Evolutionary conservation across 2,888 invertebrate species (phyloP).

Genomic region (Synergus itoensis): DNA sequence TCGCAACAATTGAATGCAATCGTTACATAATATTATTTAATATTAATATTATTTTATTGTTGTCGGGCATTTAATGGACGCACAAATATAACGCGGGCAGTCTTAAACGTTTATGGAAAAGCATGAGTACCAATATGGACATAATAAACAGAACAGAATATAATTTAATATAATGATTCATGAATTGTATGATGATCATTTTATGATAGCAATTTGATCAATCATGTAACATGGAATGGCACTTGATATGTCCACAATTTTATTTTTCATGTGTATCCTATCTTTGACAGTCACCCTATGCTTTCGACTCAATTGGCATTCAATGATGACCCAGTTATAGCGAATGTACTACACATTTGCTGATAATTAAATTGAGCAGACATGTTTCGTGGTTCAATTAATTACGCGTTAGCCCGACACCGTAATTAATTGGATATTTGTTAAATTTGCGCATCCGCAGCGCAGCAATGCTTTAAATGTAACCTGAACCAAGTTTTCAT

Average conservation of each 20-base stretch:
- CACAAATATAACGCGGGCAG: not conserved
- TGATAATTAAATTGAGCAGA: conserved; percentile 27
- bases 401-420: conserved; percentile 7
- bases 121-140: not conserved
- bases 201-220: not conserved
- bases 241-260: not conserved
- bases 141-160: not conserved
- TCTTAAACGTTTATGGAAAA: not conserved
- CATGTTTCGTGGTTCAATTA: conserved; percentile 34
- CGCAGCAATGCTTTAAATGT: not conserved
- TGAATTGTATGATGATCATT: not conserved
- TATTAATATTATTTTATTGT: too few relatives aligned
- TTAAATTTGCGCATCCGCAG: not conserved
- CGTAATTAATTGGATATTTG: conserved; percentile 30
- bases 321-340: not conserved
- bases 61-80: too few relatives aligned
- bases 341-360: not conserved
- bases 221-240: not conserved
- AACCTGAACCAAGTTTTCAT: not conserved
- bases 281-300: not conserved
- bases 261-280: not conserved
- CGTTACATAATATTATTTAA: too few relatives aligned
- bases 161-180: not conserved
- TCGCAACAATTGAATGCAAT: too few relatives aligned
- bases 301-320: not conserved